Conservation (phyloP, 2,888 invertebrate genomes). For the Siphlonurus alternatus region DNA sequence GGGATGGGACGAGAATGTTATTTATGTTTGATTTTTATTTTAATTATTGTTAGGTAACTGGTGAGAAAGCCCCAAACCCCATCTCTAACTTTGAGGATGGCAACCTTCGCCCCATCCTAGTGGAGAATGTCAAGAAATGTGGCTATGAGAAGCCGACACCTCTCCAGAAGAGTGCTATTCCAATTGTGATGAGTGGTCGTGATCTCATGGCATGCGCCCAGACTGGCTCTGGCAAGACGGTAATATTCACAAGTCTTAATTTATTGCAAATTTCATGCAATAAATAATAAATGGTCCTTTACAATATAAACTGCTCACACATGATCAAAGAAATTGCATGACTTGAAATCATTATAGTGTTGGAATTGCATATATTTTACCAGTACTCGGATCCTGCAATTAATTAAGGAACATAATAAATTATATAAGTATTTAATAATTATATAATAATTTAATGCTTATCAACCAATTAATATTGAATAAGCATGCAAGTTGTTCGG, state of each 20-base stretch:
- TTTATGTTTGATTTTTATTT: neutral
- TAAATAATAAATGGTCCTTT: too few relatives aligned
- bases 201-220: constrained; percentile 98
- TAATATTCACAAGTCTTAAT: too few relatives aligned
- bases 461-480: too few relatives aligned
- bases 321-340: too few relatives aligned
- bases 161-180: constrained; percentile 82
- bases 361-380: constrained; percentile 7
- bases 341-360: too few relatives aligned
- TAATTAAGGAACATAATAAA: too few relatives aligned
- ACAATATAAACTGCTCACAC: too few relatives aligned
- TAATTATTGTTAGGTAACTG: constrained; percentile 38
- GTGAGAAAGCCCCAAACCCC: constrained; percentile 44
- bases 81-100: constrained; percentile 54
- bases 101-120: constrained; percentile 45
- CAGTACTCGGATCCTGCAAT: too few relatives aligned
- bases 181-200: constrained; percentile 56
- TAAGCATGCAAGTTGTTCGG: too few relatives aligned
- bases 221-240: constrained; percentile 95
- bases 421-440: too few relatives aligned
- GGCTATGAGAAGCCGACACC: constrained; percentile 80
- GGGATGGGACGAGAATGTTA: neutral
- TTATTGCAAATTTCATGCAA: too few relatives aligned
- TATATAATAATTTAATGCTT: too few relatives aligned
- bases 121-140: constrained; percentile 63